These are phyloP conservation scores for Pterocles orientalis DNA, from an alignment of 2,113 vertebrate species.

Conservation along the genomic window DNA sequence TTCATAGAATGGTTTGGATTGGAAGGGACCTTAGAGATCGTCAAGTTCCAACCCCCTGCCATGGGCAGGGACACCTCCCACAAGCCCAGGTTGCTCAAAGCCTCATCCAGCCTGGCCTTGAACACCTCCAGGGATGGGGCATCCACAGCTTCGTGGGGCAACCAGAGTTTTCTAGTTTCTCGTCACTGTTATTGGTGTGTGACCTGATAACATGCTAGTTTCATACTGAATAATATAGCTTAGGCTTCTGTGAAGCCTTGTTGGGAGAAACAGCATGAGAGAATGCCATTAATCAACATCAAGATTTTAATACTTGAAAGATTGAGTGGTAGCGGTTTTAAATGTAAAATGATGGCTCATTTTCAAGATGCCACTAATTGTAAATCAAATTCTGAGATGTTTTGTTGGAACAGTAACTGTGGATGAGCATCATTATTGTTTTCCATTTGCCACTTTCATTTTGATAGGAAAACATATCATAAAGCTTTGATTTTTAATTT, in stretches of 20 bases:
- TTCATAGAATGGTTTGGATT: neutral
- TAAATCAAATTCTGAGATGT: conserved; percentile 60
- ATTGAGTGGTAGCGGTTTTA: conserved; percentile 45
- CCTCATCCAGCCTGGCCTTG: too few relatives aligned
- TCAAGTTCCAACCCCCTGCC: too few relatives aligned
- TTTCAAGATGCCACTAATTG: conserved; percentile 63
- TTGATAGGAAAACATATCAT: conserved; percentile 39
- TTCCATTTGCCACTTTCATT: conserved; percentile 52
- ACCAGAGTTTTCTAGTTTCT: neutral
- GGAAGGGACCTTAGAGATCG: too few relatives aligned
- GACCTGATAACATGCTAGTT: neutral
- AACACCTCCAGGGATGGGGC: too few relatives aligned
- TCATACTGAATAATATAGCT: neutral
- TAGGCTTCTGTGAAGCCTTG: neutral
- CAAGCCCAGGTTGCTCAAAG: too few relatives aligned
- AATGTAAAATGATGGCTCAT: conserved; percentile 47
- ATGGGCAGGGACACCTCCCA: too few relatives aligned
- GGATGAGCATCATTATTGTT: conserved; percentile 58
- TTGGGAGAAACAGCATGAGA: neutral
- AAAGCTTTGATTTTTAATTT: conserved; percentile 58
- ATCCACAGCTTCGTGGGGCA: too few relatives aligned
- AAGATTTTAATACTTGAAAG: conserved; percentile 56
- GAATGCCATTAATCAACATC: conserved; percentile 53
- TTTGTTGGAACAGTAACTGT: conserved; percentile 33
- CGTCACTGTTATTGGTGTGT: neutral